Conservation (phyloP, 2,888 invertebrate species). For the Danaus chrysippus region DNA sequence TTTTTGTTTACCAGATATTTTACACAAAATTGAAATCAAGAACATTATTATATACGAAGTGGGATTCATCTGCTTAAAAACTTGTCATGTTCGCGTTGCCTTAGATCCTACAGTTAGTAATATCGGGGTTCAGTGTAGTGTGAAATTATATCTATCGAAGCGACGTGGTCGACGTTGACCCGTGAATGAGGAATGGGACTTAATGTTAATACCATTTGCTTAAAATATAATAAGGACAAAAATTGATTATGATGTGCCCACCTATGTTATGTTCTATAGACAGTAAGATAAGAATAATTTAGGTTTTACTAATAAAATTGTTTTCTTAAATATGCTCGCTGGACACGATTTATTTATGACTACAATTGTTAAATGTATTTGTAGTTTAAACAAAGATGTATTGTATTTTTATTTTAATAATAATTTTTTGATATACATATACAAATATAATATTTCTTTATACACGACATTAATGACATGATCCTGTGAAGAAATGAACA, state of each 20-base stretch:
- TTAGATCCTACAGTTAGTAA: slow-evolving; percentile 50
- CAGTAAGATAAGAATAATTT: no score
- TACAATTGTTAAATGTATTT: no score
- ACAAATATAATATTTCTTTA: not conserved
- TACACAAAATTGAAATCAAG: no score
- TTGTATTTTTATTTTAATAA: no score
- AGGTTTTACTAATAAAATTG: no score
- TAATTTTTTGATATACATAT: no score
- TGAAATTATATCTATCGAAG: slow-evolving; percentile 59
- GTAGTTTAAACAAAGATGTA: no score
- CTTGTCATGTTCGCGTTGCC: slow-evolving; percentile 41
- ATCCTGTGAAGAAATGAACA: not conserved
- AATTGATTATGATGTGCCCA: no score
- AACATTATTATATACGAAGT: slow-evolving; percentile 8
- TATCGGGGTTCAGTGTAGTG: slow-evolving; percentile 55
- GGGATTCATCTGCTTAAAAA: slow-evolving; percentile 29
- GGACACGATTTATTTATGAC: no score
- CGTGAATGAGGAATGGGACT: slow-evolving; percentile 37
- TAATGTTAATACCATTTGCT: slow-evolving; percentile 35
- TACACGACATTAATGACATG: not conserved
- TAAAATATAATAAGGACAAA: slow-evolving; percentile 33
- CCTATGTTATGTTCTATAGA: no score
- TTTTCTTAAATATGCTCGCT: no score
- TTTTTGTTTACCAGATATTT: no score
- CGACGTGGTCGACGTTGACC: slow-evolving; percentile 34